Evolutionary conservation across 2,797 vertebrate genomes (phyloP).

Genomic region (Perodicticus potto): DNA sequence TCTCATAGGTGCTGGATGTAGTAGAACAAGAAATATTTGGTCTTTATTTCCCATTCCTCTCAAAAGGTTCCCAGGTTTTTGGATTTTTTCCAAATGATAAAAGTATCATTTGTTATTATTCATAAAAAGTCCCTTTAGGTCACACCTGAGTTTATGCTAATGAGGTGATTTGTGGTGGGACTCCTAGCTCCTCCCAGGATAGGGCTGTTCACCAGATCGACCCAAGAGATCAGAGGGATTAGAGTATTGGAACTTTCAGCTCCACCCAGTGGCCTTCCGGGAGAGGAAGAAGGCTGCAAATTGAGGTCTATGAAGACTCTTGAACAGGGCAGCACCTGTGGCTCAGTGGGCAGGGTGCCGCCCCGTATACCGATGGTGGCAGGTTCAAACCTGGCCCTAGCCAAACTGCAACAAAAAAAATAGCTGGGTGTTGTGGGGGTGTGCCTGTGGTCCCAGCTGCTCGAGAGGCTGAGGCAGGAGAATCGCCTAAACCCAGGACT

Average conservation of each 20-base stretch:
- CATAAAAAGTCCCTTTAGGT: not conserved
- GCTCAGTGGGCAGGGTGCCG: too few relatives aligned
- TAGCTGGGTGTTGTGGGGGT: too few relatives aligned
- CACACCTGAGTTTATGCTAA: not conserved
- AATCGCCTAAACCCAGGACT: too few relatives aligned
- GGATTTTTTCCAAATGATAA: not conserved
- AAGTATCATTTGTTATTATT: not conserved
- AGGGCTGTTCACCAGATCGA: not conserved
- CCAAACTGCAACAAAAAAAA: too few relatives aligned
- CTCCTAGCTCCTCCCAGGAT: not conserved
- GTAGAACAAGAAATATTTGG: not conserved
- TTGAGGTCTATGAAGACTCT: not conserved
- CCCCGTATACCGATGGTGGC: too few relatives aligned
- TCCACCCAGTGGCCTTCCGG: not conserved
- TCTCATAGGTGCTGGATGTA: constrained; percentile 59
- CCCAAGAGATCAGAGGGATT: not conserved
- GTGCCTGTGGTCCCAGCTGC: too few relatives aligned
- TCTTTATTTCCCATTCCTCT: not conserved
- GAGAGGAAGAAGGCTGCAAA: not conserved
- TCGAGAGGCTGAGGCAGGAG: too few relatives aligned
- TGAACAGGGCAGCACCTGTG: not conserved
- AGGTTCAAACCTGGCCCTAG: too few relatives aligned
- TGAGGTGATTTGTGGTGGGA: not conserved
- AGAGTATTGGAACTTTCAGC: not conserved
- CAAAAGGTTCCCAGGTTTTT: not conserved